Evolutionary conservation across 2,113 vertebrate species (phyloP).

Genomic region (Microtus oregoni): DNA sequence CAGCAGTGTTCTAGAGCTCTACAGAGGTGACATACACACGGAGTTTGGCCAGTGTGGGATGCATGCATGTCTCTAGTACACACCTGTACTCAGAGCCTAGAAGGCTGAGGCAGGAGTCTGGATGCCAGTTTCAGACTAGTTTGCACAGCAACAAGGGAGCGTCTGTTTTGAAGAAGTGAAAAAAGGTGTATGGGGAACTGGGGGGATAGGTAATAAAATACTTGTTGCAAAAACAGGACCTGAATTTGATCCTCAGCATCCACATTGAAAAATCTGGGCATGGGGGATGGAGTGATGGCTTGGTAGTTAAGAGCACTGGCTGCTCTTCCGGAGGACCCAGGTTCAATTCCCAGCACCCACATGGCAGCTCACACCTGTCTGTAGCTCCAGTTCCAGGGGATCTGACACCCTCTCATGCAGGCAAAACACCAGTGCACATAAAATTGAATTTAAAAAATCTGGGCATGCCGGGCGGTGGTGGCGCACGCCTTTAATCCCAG

Average conservation of each 20-base stretch:
- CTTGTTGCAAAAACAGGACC: neutral
- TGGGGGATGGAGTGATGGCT: neutral
- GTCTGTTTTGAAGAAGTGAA: neutral
- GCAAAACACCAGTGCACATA: neutral
- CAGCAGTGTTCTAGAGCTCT: neutral
- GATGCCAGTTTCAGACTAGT: neutral
- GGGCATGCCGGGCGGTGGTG: too few species aligned
- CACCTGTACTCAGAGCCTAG: neutral
- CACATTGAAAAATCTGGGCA: neutral
- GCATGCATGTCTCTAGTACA: neutral
- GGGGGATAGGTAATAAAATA: neutral
- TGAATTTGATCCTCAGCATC: neutral
- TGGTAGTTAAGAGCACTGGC: neutral
- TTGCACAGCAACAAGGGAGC: neutral
- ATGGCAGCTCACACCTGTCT: neutral
- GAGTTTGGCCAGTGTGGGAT: neutral
- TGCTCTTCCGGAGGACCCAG: neutral
- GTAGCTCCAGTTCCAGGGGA: neutral
- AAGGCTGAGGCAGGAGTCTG: neutral
- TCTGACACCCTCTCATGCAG: neutral
- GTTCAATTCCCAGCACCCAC: neutral
- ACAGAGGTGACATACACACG: neutral
- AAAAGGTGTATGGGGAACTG: neutral
- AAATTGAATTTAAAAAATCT: neutral
- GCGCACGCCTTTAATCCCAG: too few species aligned